A percentile compares a stretch with the other conserved stretches of the same genome.
These are phyloP conservation scores for Anodontia alba DNA, from an alignment of 2,888 invertebrate genomes.

Conservation along the genomic window DNA sequence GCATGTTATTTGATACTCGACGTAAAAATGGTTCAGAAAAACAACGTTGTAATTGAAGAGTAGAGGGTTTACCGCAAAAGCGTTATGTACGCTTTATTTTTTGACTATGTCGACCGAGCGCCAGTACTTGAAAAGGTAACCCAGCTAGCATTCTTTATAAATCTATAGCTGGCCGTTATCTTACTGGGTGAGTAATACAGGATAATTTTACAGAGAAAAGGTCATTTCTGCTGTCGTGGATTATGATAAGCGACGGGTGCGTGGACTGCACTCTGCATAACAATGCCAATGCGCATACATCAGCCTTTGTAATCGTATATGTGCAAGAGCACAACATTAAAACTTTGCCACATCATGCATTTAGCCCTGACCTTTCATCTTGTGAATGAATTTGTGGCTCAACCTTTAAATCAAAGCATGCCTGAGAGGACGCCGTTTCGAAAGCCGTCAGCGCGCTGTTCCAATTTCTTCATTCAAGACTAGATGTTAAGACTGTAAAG, in stretches of 20 bases:
- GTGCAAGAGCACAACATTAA: too few relatives aligned
- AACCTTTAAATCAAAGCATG: slow-evolving; percentile 4
- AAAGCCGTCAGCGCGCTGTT: slow-evolving; percentile 4
- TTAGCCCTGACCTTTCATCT: neutral
- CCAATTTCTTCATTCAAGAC: neutral
- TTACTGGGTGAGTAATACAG: neutral
- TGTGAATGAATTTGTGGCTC: neutral
- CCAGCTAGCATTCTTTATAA: too few relatives aligned
- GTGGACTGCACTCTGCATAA: slow-evolving; percentile 13
- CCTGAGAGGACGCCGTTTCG: neutral
- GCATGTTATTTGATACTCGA: neutral
- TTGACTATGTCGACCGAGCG: neutral
- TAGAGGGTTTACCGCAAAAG: slow-evolving; percentile 5
- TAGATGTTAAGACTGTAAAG: neutral
- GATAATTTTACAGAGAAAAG: neutral
- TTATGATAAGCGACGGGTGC: neutral
- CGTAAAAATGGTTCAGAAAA: slow-evolving; percentile 7
- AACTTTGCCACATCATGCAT: too few relatives aligned
- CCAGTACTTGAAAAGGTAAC: slow-evolving; percentile 17
- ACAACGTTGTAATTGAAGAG: neutral
- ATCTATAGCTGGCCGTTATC: too few relatives aligned
- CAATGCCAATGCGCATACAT: neutral
- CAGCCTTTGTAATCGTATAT: neutral
- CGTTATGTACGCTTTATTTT: slow-evolving; percentile 11
- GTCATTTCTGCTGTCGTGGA: slow-evolving; percentile 7